Percentiles rank a stretch among this genome's conserved stretches.
phyloP scores from a whole-genome alignment of 2,113 vertebrate species.

The Rhineura floridana region DNA sequence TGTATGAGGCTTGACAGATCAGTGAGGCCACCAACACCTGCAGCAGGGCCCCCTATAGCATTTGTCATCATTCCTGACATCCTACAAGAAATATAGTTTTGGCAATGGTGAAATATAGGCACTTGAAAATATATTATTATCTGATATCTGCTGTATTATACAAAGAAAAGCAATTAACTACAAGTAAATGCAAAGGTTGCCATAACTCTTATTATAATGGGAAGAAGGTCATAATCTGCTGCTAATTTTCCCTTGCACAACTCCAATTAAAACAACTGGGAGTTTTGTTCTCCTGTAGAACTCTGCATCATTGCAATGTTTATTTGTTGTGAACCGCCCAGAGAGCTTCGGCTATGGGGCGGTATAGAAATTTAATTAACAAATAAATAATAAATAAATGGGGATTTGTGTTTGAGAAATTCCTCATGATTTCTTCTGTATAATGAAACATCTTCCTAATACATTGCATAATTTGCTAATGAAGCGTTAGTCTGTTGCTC shows the following conservation, averaged over 20 bases:
- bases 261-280: neutral
- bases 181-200: neutral
- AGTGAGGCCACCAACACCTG: constrained; percentile 91
- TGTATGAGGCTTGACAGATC: constrained; percentile 97
- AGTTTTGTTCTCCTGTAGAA: neutral
- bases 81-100: constrained; percentile 70
- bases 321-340: too few species aligned
- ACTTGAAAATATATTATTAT: neutral
- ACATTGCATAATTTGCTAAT: too few species aligned
- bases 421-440: neutral
- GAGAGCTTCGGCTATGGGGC: too few species aligned
- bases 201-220: neutral
- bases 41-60: constrained; percentile 90
- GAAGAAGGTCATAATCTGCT: neutral
- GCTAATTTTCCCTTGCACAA: neutral
- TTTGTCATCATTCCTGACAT: constrained; percentile 99
- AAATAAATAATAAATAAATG: too few species aligned
- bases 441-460: neutral
- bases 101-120: constrained; percentile 25
- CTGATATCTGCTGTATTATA: constrained; percentile 12
- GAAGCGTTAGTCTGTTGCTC: neutral
- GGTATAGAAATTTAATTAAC: too few species aligned
- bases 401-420: neutral
- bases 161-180: neutral
- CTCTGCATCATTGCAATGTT: neutral